Percentiles rank a stretch among this genome's conserved stretches.
Conservation (phyloP, 2,888 invertebrate species). For the Mallateleia sp. region DNA sequence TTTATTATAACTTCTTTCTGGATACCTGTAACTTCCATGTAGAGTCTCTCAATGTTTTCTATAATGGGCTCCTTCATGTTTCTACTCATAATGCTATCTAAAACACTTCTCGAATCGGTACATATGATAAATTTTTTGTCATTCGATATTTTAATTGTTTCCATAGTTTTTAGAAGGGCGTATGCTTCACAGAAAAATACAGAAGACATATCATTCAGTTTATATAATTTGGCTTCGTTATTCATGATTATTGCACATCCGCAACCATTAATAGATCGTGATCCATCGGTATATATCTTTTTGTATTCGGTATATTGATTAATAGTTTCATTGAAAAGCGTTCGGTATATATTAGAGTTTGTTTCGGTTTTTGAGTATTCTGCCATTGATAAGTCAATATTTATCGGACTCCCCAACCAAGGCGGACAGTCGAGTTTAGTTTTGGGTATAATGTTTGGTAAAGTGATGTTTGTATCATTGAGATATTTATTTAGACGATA, state of each 20-base stretch:
- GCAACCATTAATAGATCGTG: neutral
- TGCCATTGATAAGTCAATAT: neutral
- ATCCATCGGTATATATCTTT: slow-evolving; percentile 28
- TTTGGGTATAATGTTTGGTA: neutral
- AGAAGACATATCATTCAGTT: no score
- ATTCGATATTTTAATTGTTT: no score
- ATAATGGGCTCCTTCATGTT: no score
- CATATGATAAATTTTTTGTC: no score
- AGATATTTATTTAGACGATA: neutral
- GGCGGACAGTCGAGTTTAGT: neutral
- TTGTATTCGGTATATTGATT: slow-evolving; percentile 6
- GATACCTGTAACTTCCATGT: no score
- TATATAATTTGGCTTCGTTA: no score
- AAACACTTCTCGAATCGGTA: no score
- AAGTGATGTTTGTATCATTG: neutral
- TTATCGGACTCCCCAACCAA: neutral
- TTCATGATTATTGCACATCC: slow-evolving; percentile 18
- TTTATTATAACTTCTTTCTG: no score
- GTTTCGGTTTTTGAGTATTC: neutral
- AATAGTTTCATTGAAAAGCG: neutral
- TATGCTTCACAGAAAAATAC: no score
- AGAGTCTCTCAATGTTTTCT: no score
- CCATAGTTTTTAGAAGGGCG: no score
- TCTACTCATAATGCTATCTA: no score
- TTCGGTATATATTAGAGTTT: neutral